A percentile compares a stretch with the other conserved stretches of the same genome.
These are phyloP conservation scores for Anhinga rufa DNA, from an alignment of 2,113 vertebrate genomes.

Conservation along the genomic window DNA sequence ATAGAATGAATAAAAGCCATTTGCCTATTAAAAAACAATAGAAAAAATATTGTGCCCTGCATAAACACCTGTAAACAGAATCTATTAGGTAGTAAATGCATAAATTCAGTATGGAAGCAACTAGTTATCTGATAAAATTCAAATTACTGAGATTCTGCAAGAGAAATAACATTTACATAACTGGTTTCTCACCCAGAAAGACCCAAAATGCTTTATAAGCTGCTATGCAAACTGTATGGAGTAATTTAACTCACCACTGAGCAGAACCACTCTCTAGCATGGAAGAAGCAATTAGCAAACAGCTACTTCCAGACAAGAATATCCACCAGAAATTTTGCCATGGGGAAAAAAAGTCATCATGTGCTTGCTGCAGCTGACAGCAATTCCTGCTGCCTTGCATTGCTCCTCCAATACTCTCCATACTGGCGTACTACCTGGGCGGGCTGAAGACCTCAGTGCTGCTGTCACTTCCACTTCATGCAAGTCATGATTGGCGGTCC, in stretches of 20 bases:
- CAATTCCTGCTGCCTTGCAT: background rate
- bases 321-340: background rate
- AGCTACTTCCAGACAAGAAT: background rate
- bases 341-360: background rate
- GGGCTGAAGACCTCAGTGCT: background rate
- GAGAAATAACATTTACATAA: background rate
- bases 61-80: background rate
- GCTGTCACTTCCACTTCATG: background rate
- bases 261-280: background rate
- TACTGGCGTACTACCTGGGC: accelerated
- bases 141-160: background rate
- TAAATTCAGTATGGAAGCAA: background rate
- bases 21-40: background rate
- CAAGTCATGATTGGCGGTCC: accelerated
- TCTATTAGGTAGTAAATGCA: background rate
- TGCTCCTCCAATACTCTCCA: background rate
- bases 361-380: background rate
- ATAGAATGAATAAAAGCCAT: background rate
- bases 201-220: background rate
- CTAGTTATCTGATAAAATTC: background rate
- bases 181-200: background rate
- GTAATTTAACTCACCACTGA: background rate
- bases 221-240: background rate
- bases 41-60: background rate
- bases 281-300: background rate